phyloP scores from a whole-genome alignment of 2,797 vertebrate species.

The Balearica regulorum region DNA sequence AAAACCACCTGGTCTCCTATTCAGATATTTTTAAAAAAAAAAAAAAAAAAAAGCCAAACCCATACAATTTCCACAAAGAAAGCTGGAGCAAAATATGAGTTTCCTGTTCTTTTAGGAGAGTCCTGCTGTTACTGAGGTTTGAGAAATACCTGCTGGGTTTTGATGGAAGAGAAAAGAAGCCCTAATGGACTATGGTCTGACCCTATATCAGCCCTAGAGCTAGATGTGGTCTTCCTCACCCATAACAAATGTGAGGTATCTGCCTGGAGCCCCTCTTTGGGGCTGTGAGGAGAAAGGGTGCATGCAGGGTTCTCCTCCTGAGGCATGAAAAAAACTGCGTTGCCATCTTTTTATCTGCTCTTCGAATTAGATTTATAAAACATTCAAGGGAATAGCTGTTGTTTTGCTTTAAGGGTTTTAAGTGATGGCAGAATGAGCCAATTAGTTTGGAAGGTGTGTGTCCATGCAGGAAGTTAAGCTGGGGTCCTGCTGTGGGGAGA shows the following conservation, averaged over 20 bases:
- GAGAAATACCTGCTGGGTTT: background rate
- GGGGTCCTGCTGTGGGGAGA: background rate
- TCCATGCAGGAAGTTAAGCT: background rate
- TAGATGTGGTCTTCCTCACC: background rate
- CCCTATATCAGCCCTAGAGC: background rate
- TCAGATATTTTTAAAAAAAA: background rate
- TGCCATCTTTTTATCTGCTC: background rate
- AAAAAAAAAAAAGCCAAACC: background rate
- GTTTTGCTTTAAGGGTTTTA: background rate
- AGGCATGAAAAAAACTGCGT: background rate
- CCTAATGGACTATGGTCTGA: background rate
- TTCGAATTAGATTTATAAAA: background rate
- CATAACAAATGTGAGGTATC: background rate
- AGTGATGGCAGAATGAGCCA: background rate
- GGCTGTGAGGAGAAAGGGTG: background rate
- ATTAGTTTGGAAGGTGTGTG: background rate
- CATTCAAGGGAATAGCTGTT: background rate
- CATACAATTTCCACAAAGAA: background rate
- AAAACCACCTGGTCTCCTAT: background rate
- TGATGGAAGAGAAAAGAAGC: background rate
- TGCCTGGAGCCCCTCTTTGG: background rate
- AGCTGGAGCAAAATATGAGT: background rate
- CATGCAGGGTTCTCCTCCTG: background rate
- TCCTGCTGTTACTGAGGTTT: background rate
- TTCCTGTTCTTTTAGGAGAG: background rate